A percentile compares a stretch with the other conserved stretches of the same genome.
phyloP scores from a whole-genome alignment of 2,888 invertebrate genomes.

The Trichacis sp. region DNA sequence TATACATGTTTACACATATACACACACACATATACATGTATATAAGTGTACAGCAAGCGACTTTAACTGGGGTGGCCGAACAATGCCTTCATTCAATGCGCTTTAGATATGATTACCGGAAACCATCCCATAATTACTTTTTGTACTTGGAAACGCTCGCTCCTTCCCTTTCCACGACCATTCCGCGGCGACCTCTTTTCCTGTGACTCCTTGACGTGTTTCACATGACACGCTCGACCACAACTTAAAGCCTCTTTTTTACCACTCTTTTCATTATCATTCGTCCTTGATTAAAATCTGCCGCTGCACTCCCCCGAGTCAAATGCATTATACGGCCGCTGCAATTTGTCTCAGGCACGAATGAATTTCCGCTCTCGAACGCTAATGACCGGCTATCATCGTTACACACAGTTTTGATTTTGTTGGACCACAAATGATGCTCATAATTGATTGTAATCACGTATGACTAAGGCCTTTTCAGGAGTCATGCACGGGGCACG shows the following conservation, averaged over 20 bases:
- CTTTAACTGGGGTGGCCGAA: conserved; percentile 58
- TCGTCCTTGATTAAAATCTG: conserved; percentile 17
- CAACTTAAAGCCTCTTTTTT: conserved; percentile 24
- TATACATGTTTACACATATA: too few relatives aligned
- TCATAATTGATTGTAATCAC: too few relatives aligned
- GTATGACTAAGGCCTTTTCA: too few relatives aligned
- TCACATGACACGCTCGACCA: conserved; percentile 24
- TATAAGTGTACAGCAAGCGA: conserved; percentile 59
- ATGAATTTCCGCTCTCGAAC: not conserved
- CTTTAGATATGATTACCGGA: conserved; percentile 68
- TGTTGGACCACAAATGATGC: not conserved
- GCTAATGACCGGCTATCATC: not conserved
- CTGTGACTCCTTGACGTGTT: conserved; percentile 27
- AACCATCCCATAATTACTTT: conserved; percentile 69
- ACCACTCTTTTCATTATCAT: conserved; percentile 13
- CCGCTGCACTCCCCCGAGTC: not conserved
- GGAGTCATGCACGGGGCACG: too few relatives aligned
- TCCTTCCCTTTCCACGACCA: conserved; percentile 28
- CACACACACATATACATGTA: too few relatives aligned
- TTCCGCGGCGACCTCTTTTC: conserved; percentile 45
- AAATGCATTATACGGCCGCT: conserved; percentile 2
- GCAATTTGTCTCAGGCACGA: conserved; percentile 14
- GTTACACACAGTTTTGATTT: not conserved
- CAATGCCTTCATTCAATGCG: conserved; percentile 67
- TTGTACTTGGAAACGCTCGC: conserved; percentile 58